Base-by-base conservation (phyloP, 2,888 invertebrate genomes). In the Folsomia candida region DNA sequence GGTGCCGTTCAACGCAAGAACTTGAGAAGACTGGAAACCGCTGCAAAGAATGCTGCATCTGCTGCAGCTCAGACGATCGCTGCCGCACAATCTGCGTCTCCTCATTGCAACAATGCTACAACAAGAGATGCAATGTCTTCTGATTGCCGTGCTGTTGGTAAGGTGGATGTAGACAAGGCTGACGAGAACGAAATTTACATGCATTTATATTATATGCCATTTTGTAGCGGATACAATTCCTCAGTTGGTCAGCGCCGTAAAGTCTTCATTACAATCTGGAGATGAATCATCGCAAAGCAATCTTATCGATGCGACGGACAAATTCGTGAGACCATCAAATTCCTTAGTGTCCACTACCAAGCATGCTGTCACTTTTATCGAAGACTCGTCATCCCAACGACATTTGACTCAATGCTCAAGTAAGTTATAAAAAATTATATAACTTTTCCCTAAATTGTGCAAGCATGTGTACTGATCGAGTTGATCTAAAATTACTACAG, bases 41-140 rank as follows among this genome's bases (percentile, higher is more conserved):
- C 92, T 76, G 93, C 94, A 0, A 90, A 91, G 76, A 91, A 92
- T 79, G 93, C 94, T 0, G 76, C 76, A 2, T 72, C 74, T 29
- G 76, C 76, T 59, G 76, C 76, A 27, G 76, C 74, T 54, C 74
- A 74, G 68, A 71, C 72, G 14, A 76, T 97, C 76, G 90, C 93
- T 0, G 92, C 96, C 0, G 91, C 94, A 0, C 92, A 93, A 78
- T 91, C 91, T 79, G 93, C 92, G 0, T 88, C 88, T 1, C 87
- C 88, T 26, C 88, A 92, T 83, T 78, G 78, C 28, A 73, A 68
- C 59, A 80, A 80, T 73, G 76, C 78, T 2, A 78, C 80, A 24
- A 78, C 78, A 2, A 62, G 78, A 66, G 80, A 80, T 27, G 76
- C 80, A 3, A 78, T 80, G 77, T 76, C 76, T 47, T 70, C 75